phyloP scores from a whole-genome alignment of 2,888 invertebrate genomes.

The Drosophila sordidapex region DNA sequence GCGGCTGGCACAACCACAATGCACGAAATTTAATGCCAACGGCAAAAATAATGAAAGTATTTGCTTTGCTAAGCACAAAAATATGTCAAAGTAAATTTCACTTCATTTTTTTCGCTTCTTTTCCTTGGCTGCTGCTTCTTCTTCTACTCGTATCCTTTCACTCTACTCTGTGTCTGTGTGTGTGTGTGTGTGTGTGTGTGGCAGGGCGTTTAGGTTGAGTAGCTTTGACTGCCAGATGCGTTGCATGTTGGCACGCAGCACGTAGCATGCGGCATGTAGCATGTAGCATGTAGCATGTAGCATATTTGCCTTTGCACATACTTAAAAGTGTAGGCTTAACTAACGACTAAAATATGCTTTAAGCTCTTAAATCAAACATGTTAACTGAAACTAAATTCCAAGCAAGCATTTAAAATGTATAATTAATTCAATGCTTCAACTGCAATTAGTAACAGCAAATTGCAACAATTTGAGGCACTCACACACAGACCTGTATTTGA shows the following conservation, averaged over 20 bases:
- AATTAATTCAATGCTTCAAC: not conserved
- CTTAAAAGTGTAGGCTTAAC: conserved; percentile 5
- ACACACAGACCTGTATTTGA: not conserved
- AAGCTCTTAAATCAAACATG: conserved; percentile 1
- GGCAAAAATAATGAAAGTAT: conserved; percentile 82
- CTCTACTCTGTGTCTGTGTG: conserved; percentile 1
- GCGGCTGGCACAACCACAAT: conserved; percentile 64
- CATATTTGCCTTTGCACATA: conserved; percentile 30
- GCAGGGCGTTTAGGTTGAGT: conserved; percentile 44
- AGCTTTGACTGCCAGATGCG: conserved; percentile 58
- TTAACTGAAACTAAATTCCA: not conserved
- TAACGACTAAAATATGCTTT: not conserved
- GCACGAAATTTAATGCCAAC: conserved; percentile 79
- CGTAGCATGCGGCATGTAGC: conserved; percentile 51
- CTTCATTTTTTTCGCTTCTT: conserved; percentile 63
- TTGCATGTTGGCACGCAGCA: conserved; percentile 67
- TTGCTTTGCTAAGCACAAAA: conserved; percentile 82
- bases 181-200: conserved; percentile 22
- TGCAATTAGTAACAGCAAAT: not conserved
- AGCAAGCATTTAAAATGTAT: conserved; percentile 2
- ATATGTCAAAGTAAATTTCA: conserved; percentile 82
- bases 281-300: conserved; percentile 29
- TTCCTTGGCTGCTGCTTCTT: conserved; percentile 15
- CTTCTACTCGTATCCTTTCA: conserved; percentile 56
- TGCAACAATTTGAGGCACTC: not conserved